A percentile compares a stretch with the other conserved stretches of the same genome.
These are phyloP conservation scores for Ceyx erithaca DNA, from an alignment of 2,797 vertebrate genomes.

Conservation along the genomic window DNA sequence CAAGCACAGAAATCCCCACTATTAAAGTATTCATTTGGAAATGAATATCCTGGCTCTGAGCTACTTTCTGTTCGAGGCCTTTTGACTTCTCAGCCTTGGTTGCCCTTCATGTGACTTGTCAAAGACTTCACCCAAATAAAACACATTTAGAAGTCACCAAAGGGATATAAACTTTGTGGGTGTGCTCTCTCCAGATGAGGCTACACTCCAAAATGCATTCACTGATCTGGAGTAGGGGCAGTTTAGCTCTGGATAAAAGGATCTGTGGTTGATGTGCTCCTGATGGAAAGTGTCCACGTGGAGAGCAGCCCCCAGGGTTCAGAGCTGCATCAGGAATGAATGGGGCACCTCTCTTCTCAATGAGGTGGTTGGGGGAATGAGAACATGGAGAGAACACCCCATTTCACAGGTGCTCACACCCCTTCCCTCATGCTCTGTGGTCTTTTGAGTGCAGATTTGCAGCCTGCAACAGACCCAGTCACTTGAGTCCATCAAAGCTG, in stretches of 20 bases:
- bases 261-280: background rate
- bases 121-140: background rate
- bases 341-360: background rate
- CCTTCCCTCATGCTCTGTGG: background rate
- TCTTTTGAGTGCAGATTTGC: background rate
- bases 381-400: background rate
- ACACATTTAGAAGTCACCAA: background rate
- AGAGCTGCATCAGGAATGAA: background rate
- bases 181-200: background rate
- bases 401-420: background rate
- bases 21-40: constrained; percentile 1
- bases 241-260: background rate
- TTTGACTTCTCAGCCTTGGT: background rate
- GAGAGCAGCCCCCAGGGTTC: background rate
- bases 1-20: background rate
- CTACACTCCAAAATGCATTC: background rate
- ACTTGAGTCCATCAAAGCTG: background rate
- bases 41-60: background rate
- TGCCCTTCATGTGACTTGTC: background rate
- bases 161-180: background rate
- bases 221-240: background rate
- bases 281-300: background rate
- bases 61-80: background rate
- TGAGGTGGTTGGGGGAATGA: background rate
- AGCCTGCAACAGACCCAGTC: background rate